Base-by-base conservation (phyloP, 2,797 vertebrate genomes). In the Zenarchopterus dispar region DNA sequence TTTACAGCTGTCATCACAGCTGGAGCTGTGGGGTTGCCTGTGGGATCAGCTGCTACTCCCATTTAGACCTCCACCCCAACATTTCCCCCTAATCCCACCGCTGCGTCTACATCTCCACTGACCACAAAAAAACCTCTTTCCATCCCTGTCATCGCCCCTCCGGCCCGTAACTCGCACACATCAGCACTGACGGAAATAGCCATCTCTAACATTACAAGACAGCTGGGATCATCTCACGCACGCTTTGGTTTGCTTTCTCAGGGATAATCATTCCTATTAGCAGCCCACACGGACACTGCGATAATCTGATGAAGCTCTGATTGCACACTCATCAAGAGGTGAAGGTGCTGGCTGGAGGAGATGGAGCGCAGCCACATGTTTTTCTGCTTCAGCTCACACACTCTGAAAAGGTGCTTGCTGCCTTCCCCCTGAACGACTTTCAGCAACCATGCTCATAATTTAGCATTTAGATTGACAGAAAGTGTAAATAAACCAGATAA, bases 21-120 rank as follows among this genome's bases (percentile, higher is more conserved):
- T 86, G 88, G 84, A 85, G 80, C 44, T 48, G 76, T 49, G 51
- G 61, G 54, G 71, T 57, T 62, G 73, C 73, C 83, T 70, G 74
- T 61, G 80, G 84, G 78, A 84, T 89, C 87, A 88, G 75, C 66
- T 48, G 71, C 26, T 67, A 78, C 86, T 89, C 90, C 90, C 84
- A 85, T 88, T 90, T 90, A 90, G 85, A 85, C 51, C n/a, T 10
- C 33, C 44, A 4, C 5, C 6, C 9, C 60, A n/a, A 19, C 16
- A 42, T 28, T 16, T 18, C 24, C 6, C 46, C 22, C 46, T 26
- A 49, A 15, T 44, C n/a, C 19, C 62, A 26, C 24, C 6, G 3
- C 24, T 21, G 56, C 75, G 67, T 73, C 76, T 64, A 59, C 63
- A 59, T 22, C 53, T 21, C 52, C 7, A 23, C 73, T 78, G 81